A percentile compares a stretch with the other conserved stretches of the same genome.
These are phyloP conservation scores for Natrix natrix DNA, from an alignment of 2,797 vertebrate genomes.

Conservation along the genomic window DNA sequence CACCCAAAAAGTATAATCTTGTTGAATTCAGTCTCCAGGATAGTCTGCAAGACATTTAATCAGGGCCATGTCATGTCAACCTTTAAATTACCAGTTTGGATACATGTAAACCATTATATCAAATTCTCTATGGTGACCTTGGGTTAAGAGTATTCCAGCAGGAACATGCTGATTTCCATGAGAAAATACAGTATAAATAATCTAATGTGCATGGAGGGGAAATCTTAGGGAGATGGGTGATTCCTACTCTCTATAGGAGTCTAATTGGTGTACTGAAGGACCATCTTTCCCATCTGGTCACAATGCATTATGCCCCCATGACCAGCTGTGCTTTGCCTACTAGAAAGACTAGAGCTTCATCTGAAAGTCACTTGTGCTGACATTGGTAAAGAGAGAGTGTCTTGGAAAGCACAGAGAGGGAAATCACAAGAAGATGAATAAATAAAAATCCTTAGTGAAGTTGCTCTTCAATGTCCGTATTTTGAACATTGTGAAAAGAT, in stretches of 20 bases:
- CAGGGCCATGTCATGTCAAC: not conserved
- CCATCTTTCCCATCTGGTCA: not conserved
- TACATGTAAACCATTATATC: not conserved
- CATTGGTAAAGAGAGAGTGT: not conserved
- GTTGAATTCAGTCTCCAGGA: not conserved
- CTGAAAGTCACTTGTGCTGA: not conserved
- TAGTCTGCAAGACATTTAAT: not conserved
- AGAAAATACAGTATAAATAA: not conserved
- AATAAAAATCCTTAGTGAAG: not conserved
- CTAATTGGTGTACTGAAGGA: not conserved
- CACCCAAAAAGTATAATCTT: not conserved
- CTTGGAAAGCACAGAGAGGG: not conserved
- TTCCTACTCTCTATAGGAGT: not conserved
- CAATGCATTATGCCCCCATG: not conserved
- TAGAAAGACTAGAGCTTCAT: not conserved
- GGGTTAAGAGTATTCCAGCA: not conserved
- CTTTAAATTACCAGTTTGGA: not conserved
- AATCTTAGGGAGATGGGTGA: not conserved
- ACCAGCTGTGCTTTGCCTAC: not conserved
- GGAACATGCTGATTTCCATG: not conserved
- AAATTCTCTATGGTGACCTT: not conserved
- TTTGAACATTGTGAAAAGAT: not conserved
- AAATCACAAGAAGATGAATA: not conserved
- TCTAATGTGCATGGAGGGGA: not conserved
- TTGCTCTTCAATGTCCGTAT: not conserved